Conservation (phyloP, 2,797 vertebrate genomes). For the Malacoraja senta region DNA sequence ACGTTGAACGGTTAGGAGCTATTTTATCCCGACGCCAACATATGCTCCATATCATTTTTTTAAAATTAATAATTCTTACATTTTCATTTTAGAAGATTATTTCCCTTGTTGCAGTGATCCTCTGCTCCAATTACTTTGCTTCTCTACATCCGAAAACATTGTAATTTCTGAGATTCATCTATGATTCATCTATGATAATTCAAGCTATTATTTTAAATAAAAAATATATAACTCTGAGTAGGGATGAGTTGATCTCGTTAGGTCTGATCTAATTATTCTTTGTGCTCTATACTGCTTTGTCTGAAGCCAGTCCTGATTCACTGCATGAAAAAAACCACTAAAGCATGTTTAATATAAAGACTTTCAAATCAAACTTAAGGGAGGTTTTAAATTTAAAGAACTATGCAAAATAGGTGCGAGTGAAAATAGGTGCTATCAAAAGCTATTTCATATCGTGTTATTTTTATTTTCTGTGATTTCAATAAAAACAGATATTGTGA, state of each 20-base stretch:
- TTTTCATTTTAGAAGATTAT: neutral
- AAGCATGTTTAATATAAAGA: neutral
- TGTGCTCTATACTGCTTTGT: neutral
- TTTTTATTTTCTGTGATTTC: neutral
- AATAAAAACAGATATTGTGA: neutral
- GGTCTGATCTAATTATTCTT: neutral
- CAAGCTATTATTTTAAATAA: neutral
- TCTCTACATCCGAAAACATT: neutral
- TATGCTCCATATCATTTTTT: neutral
- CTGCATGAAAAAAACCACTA: neutral
- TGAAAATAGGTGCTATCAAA: too few relatives aligned
- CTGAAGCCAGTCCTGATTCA: neutral
- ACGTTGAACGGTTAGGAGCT: neutral
- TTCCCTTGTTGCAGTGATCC: neutral
- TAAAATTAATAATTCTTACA: neutral
- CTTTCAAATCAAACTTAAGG: neutral
- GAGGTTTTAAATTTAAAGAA: too few relatives aligned
- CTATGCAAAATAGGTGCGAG: too few relatives aligned
- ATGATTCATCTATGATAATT: neutral
- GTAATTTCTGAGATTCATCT: neutral
- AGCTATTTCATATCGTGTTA: too few relatives aligned
- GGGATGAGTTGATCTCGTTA: neutral
- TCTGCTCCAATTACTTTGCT: neutral
- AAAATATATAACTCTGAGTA: neutral
- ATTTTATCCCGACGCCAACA: neutral